Conservation (phyloP, 2,797 vertebrate species). For the Gorsachius magnificus region DNA sequence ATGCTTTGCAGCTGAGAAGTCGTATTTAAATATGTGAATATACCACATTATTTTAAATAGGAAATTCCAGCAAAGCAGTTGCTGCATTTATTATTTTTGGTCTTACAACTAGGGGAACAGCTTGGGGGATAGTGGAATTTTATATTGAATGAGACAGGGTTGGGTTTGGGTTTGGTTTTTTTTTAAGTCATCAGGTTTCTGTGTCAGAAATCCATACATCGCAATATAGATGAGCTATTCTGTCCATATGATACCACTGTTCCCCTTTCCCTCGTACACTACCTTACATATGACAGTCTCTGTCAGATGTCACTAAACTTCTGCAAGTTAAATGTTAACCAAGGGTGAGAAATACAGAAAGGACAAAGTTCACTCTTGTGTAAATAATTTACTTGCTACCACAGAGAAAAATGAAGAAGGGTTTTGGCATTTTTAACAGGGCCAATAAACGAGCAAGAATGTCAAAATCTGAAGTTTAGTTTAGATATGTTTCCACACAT, state of each 20-base stretch:
- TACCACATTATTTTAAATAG: constrained; percentile 60
- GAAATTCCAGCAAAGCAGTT: constrained; percentile 61
- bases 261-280: background rate
- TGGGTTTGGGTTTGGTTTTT: background rate
- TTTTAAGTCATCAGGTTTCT: background rate
- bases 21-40: constrained; percentile 16
- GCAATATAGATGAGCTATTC: background rate
- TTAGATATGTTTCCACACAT: background rate
- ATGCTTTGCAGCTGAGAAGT: background rate
- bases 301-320: background rate
- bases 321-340: constrained; percentile 8
- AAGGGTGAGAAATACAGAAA: background rate
- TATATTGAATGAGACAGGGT: background rate
- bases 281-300: background rate
- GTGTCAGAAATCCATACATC: background rate
- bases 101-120: background rate
- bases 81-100: constrained; percentile 37
- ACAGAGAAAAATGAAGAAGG: background rate
- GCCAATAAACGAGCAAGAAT: background rate
- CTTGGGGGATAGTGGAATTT: constrained; percentile 15
- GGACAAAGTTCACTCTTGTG: background rate
- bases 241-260: background rate
- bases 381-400: background rate
- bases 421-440: background rate
- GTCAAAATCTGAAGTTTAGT: background rate